Evolutionary conservation across 2,888 invertebrate genomes (phyloP).

Genomic region (Tipula unca): DNA sequence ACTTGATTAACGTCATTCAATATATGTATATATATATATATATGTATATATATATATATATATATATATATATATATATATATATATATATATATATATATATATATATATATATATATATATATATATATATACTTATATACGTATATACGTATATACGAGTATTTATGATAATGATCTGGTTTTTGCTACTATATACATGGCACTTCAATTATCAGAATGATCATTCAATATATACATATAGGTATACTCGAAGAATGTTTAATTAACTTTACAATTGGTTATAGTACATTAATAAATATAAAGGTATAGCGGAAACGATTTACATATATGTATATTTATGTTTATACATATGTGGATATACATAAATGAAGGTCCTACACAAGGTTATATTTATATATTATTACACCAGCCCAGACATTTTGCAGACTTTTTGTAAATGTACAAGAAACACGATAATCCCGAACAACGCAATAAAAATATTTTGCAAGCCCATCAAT

Average conservation of each 20-base stretch:
- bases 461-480: background rate
- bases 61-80: no score
- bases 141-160: no score
- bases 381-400: background rate
- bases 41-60: no score
- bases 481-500: background rate
- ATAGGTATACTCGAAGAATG: background rate
- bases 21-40: background rate
- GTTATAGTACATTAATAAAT: background rate
- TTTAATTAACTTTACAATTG: background rate
- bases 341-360: no score
- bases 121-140: no score
- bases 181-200: background rate
- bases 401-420: background rate
- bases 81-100: no score
- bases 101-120: no score
- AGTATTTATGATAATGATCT: background rate
- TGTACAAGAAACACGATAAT: background rate
- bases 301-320: background rate
- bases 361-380: background rate
- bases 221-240: background rate
- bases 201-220: background rate
- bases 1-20: background rate
- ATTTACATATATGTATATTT: background rate
- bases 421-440: background rate